Percentiles rank a stretch among this genome's conserved stretches.
Evolutionary conservation across 2,797 vertebrate species (phyloP).

Genomic region (Eleutherodactylus coqui): DNA sequence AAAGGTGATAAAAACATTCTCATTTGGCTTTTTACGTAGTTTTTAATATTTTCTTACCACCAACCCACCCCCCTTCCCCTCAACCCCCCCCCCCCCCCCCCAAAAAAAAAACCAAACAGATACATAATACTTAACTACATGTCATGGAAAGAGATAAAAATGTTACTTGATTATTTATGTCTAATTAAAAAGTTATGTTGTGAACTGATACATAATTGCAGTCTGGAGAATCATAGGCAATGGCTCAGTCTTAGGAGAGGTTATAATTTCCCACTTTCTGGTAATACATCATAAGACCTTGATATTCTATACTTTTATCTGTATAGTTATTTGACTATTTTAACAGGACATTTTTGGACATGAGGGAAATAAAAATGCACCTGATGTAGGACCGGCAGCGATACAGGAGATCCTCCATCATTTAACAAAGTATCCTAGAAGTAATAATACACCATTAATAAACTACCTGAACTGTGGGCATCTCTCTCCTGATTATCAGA

Average conservation of each 20-base stretch:
- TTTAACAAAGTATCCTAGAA: neutral
- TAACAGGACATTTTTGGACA: neutral
- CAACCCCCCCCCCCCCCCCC: neutral
- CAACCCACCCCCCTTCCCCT: neutral
- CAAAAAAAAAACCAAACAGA: too few relatives aligned
- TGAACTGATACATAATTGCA: conserved; percentile 12
- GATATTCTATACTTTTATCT: neutral
- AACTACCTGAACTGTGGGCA: neutral
- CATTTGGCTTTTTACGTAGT: neutral
- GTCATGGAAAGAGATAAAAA: conserved; percentile 24
- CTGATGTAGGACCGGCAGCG: neutral
- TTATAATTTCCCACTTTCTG: conserved; percentile 6
- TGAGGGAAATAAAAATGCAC: neutral
- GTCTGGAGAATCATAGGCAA: conserved; percentile 9
- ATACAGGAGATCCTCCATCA: conserved; percentile 3
- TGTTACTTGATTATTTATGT: conserved; percentile 47
- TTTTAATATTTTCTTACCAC: neutral
- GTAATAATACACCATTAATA: too few relatives aligned
- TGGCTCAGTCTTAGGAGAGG: neutral
- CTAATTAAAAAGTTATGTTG: conserved; percentile 41
- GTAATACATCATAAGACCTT: neutral
- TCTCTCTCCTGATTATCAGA: neutral
- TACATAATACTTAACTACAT: neutral
- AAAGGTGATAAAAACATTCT: neutral
- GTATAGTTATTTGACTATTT: neutral